Percentiles rank a stretch among this genome's conserved stretches.
Evolutionary conservation across 2,797 vertebrate genomes (phyloP).

Genomic region (Valencia hispanica): DNA sequence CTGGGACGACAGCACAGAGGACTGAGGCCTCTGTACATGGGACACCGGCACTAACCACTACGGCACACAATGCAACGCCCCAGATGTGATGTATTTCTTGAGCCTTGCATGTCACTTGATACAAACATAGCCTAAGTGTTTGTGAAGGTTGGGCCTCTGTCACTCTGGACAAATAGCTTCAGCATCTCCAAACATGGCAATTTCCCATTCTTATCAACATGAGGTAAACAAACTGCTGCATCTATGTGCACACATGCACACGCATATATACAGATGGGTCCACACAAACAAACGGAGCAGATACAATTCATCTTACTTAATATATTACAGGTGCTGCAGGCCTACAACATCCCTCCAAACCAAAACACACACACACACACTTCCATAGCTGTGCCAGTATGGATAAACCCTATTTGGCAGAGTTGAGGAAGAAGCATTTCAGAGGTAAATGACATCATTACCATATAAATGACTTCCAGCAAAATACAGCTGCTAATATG

Average conservation of each 20-base stretch:
- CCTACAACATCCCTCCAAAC: slow-evolving; percentile 29
- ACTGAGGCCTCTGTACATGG: no score
- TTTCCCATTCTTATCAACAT: slow-evolving; percentile 52
- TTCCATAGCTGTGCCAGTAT: slow-evolving; percentile 50
- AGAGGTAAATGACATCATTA: slow-evolving; percentile 86
- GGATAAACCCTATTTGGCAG: slow-evolving; percentile 77
- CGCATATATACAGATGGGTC: background rate
- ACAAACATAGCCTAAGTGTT: background rate
- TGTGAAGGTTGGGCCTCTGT: slow-evolving; percentile 31
- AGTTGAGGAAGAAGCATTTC: slow-evolving; percentile 82
- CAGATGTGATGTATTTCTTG: no score
- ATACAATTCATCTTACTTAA: slow-evolving; percentile 61
- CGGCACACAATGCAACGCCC: no score
- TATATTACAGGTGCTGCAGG: slow-evolving; percentile 51
- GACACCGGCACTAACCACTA: no score
- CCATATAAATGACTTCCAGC: slow-evolving; percentile 86
- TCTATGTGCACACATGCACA: background rate
- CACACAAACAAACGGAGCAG: slow-evolving; percentile 23
- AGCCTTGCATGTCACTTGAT: slow-evolving; percentile 7
- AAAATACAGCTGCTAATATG: slow-evolving; percentile 84
- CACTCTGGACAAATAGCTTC: slow-evolving; percentile 46
- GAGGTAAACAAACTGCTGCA: slow-evolving; percentile 18
- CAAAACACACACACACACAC: slow-evolving; percentile 23
- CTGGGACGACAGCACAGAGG: no score
- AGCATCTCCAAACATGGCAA: slow-evolving; percentile 43